Evolutionary conservation across 2,113 vertebrate genomes (phyloP).

Genomic region (Plecotus auritus): DNA sequence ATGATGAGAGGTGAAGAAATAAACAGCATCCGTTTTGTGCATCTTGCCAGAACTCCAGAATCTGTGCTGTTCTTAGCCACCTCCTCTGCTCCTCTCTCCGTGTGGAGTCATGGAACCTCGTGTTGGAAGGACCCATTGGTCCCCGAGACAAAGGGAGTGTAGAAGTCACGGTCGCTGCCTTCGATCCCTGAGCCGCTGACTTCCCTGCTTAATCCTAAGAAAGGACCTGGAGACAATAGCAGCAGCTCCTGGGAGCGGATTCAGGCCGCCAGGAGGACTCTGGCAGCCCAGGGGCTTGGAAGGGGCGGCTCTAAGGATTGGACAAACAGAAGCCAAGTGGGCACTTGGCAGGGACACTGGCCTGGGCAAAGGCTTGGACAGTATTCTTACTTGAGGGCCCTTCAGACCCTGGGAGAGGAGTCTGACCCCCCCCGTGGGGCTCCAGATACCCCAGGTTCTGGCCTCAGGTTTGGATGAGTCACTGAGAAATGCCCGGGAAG

Average conservation of each 20-base stretch:
- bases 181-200: neutral
- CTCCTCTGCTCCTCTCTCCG: neutral
- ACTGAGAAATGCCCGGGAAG: neutral
- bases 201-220: neutral
- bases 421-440: too few species aligned
- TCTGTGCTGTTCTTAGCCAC: neutral
- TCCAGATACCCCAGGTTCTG: neutral
- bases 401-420: neutral
- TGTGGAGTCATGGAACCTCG: neutral
- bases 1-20: neutral
- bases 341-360: neutral
- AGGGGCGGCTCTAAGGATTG: accelerated
- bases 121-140: neutral
- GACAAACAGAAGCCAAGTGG: neutral
- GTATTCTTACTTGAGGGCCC: neutral
- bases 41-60: neutral
- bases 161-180: neutral
- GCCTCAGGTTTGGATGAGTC: neutral
- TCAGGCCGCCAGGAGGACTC: neutral
- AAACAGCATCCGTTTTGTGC: neutral
- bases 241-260: neutral
- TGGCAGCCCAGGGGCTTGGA: neutral
- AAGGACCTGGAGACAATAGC: neutral
- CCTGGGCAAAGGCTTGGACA: neutral
- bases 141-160: neutral